Evolutionary conservation across 1,140 invertebrate species (phyloP).

Genomic region (Lethocerus indicus): DNA sequence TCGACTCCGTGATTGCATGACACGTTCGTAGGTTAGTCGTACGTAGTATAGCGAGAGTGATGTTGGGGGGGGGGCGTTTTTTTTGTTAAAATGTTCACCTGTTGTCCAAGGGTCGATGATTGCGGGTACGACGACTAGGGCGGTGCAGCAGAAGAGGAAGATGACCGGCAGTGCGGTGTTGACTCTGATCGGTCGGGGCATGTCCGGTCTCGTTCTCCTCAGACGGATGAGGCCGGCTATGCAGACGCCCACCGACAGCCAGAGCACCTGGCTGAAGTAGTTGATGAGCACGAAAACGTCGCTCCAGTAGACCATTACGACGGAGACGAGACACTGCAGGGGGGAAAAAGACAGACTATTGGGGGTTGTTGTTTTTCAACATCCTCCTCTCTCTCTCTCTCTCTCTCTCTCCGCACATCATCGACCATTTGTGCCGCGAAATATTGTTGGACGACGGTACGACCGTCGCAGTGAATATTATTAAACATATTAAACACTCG

Average conservation of each 20-base stretch:
- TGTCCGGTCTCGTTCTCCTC: conserved; percentile 47
- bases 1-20: neutral
- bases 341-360: too few species aligned
- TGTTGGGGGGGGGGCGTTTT: too few species aligned
- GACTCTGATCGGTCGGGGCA: conserved; percentile 65
- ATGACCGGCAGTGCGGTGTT: conserved; percentile 32
- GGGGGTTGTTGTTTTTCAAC: too few species aligned
- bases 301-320: conserved; percentile 50
- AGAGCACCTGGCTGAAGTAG: conserved; percentile 61
- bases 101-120: conserved; percentile 25
- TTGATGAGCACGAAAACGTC: conserved; percentile 57
- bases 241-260: conserved; percentile 58
- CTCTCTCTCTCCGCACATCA: too few species aligned
- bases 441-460: too few species aligned
- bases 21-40: neutral
- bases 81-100: conserved; percentile 9
- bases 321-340: conserved; percentile 48
- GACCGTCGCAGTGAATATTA: too few species aligned
- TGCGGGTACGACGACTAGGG: conserved; percentile 33
- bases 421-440: too few species aligned
- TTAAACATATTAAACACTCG: too few species aligned
- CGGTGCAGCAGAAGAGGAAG: conserved; percentile 31
- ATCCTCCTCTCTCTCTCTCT: too few species aligned
- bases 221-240: conserved; percentile 65
- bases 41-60: neutral